A percentile compares a stretch with the other conserved stretches of the same genome.
Conservation (phyloP, 2,113 vertebrate species). For the Empidonax alnorum region DNA sequence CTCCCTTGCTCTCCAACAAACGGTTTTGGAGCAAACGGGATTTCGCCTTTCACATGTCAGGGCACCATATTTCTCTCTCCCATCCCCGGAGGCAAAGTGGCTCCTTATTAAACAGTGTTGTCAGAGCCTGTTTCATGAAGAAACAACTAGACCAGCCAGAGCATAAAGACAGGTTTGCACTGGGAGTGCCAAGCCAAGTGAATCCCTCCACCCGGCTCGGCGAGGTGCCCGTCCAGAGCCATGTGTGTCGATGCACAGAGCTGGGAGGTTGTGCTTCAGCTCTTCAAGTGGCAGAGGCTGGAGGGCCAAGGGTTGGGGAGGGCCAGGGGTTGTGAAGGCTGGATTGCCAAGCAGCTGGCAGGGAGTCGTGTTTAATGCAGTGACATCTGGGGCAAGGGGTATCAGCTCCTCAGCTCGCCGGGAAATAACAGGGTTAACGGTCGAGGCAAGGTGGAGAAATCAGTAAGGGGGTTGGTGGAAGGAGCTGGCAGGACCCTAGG, state of each 20-base stretch:
- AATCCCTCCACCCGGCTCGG: not conserved
- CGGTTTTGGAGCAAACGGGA: not conserved
- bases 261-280: not conserved
- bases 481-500: not conserved
- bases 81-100: not conserved
- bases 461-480: not conserved
- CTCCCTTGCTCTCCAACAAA: accelerated
- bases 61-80: not conserved
- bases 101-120: not conserved
- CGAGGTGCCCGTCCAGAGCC: accelerated
- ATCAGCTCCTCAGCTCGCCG: not conserved
- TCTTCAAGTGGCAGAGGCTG: not conserved
- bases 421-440: not conserved
- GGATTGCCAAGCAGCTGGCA: not conserved
- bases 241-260: not conserved
- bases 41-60: not conserved
- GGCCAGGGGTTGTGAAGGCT: not conserved
- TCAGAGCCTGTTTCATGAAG: not conserved
- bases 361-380: not conserved
- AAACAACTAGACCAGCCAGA: not conserved
- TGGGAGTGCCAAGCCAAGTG: not conserved
- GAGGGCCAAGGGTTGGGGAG: not conserved
- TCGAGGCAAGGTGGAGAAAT: accelerated
- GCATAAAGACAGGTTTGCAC: not conserved
- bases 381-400: not conserved